Conservation (phyloP, 2,888 invertebrate genomes). For the Leptopilina drosophilae region DNA sequence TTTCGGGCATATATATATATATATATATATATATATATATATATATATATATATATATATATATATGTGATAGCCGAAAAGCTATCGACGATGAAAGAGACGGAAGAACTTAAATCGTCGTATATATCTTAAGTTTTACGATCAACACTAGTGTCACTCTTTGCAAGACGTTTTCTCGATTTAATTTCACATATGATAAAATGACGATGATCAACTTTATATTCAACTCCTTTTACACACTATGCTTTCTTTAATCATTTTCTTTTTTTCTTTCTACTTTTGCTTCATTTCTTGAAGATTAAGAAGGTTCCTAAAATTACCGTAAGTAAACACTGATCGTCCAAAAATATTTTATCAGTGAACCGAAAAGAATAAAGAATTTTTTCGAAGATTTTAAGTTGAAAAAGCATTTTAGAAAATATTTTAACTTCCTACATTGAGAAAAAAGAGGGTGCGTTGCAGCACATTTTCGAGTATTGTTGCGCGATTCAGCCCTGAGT, state of each 20-base stretch:
- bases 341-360: too few species aligned
- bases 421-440: too few species aligned
- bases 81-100: slow-evolving; percentile 51
- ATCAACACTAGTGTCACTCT: slow-evolving; percentile 51
- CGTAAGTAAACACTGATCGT: too few species aligned
- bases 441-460: too few species aligned
- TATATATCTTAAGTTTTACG: slow-evolving; percentile 61
- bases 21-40: too few species aligned
- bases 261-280: not conserved
- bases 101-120: slow-evolving; percentile 45
- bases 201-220: slow-evolving; percentile 47
- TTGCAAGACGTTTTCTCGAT: slow-evolving; percentile 50
- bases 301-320: too few species aligned
- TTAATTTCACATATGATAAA: slow-evolving; percentile 63
- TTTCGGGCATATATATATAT: not conserved
- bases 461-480: too few species aligned
- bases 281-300: too few species aligned
- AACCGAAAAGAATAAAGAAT: too few species aligned
- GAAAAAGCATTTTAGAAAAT: too few species aligned
- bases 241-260: not conserved
- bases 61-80: not conserved
- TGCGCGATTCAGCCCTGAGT: too few species aligned
- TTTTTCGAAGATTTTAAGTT: not conserved
- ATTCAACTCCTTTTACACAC: too few species aligned
- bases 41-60: not conserved